Conservation (phyloP, 2,888 invertebrate genomes). For the Matsumyia berberina region DNA sequence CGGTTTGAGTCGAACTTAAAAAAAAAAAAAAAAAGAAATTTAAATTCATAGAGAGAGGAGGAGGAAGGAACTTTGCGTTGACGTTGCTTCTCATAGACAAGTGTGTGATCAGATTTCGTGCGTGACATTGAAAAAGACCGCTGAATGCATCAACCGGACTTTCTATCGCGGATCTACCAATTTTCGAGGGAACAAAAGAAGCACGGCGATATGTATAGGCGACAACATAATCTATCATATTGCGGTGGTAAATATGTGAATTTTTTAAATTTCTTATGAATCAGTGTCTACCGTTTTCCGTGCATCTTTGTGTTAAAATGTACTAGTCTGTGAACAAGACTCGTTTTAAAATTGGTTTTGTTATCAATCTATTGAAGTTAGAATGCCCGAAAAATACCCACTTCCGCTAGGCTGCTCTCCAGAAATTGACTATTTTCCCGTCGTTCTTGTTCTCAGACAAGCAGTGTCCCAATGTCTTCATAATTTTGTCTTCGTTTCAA, state of each 20-base stretch:
- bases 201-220: conserved; percentile 82
- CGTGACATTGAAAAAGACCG: conserved; percentile 22
- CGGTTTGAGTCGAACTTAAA: background rate
- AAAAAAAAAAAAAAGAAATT: background rate
- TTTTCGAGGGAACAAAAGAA: conserved; percentile 71
- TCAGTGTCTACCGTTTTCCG: background rate
- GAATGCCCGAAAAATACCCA: too few species aligned
- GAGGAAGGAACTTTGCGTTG: background rate
- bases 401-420: too few species aligned
- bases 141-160: conserved; percentile 74
- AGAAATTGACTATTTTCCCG: too few species aligned
- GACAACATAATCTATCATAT: conserved; percentile 84
- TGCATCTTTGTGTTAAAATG: too few species aligned
- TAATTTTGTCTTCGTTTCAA: too few species aligned
- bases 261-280: background rate
- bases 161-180: conserved; percentile 67
- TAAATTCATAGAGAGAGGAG: background rate
- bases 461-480: too few species aligned
- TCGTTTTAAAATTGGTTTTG: too few species aligned
- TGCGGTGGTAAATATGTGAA: conserved; percentile 83
- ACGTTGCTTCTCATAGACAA: background rate
- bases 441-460: too few species aligned
- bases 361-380: too few species aligned
- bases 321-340: too few species aligned
- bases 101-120: background rate